Conservation (phyloP, 1,140 invertebrate genomes). For the Tachypleus tridentatus region DNA sequence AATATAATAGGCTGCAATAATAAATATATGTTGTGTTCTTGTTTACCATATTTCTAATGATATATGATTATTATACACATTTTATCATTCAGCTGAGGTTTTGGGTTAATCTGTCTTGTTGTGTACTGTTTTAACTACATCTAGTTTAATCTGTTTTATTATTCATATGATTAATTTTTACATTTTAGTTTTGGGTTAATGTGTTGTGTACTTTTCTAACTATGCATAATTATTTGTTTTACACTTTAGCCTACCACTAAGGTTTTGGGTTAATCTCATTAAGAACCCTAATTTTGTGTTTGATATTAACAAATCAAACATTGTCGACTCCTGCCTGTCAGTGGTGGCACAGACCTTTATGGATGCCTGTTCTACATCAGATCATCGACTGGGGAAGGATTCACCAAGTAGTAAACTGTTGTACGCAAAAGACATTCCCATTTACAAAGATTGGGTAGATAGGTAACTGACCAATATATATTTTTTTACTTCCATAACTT, state of each 20-base stretch:
- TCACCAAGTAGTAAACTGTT: constrained; percentile 96
- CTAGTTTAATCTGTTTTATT: no score
- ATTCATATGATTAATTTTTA: no score
- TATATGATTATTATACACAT: no score
- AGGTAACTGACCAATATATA: constrained; percentile 32
- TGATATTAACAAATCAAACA: constrained; percentile 98
- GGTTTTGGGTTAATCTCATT: constrained; percentile 99
- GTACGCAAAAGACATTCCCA: constrained; percentile 98
- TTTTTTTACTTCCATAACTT: no score
- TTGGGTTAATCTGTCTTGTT: no score
- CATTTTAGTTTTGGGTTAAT: neutral
- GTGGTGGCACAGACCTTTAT: constrained; percentile 99
- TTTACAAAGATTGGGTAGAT: constrained; percentile 98
- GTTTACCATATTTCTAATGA: no score
- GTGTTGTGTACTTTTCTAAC: no score
- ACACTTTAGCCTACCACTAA: constrained; percentile 44
- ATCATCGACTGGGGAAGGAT: constrained; percentile 97
- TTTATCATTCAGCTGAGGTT: no score
- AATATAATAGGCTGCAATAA: no score
- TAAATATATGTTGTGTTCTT: no score
- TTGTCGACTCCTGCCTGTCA: constrained; percentile 95
- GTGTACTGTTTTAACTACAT: no score
- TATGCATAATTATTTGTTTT: constrained; percentile 3
- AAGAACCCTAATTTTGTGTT: constrained; percentile 99
- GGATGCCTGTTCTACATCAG: constrained; percentile 99